Evolutionary conservation across 2,113 vertebrate genomes (phyloP), one percentile per base, ranked within the genome.

Genomic region (Crotophaga sulcirostris): DNA sequence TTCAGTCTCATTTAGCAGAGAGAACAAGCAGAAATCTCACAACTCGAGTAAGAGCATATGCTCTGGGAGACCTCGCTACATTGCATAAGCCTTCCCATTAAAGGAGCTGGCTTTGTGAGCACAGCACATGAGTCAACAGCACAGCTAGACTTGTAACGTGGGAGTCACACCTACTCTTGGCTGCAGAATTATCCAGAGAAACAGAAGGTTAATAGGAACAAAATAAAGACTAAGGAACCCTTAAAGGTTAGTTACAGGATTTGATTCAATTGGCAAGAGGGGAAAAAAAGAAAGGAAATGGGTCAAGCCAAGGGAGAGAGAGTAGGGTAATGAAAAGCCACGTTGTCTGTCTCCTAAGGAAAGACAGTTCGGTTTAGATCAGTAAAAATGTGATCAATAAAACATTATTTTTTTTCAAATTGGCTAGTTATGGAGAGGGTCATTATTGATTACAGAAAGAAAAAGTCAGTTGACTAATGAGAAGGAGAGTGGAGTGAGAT

Each of bases 201-300:
- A 94, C 96, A 96, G 91, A 94, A 96, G 97, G 93, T 97, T 97
- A 98, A 96, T 90, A 95, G 94, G 97, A 97, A 96, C 95, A 90
- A 97, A 97, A 95, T 94, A 96, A 95, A 97, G 86, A 80, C 64
- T 62, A 47, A 94, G 96, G 96, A 92, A 82, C 91, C 97, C 96
- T 79, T 89, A 97, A 97, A 98, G 97, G 97, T 97, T 97, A 97
- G 73, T 19, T 75, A 29, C 93, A 84, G 97, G 90, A 77, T 96
- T 96, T 49, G 79, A 62, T 97, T 96, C 86, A 28, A n/a, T 84
- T 94, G 95, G 92, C 92, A 94, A 96, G 94, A 88, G 86, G 66
- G 56, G 55, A 11, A 25, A 91, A 78, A 56, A 69, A 80, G 88
- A 92, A 88, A 94, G 77, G 74, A 96, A 95, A 91, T 78, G 58